phyloP scores from a whole-genome alignment of 2,113 vertebrate genomes.

The Mobula hypostoma region DNA sequence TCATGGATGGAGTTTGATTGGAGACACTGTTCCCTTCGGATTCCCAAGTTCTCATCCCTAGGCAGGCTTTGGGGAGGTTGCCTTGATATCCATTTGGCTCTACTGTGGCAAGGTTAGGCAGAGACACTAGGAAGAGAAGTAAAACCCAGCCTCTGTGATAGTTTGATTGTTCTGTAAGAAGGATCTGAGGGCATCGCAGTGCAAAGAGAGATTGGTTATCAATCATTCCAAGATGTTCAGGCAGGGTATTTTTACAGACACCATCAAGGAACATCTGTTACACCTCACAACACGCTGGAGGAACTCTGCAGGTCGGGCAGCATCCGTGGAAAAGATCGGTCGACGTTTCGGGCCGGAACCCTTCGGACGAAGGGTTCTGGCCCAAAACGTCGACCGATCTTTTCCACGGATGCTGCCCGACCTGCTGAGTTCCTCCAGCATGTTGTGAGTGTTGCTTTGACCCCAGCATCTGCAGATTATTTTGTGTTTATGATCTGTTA shows the following conservation, averaged over 20 bases:
- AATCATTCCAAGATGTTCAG: neutral
- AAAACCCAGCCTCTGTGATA: neutral
- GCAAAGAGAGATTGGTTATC: neutral
- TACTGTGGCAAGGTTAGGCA: neutral
- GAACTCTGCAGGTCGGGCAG: no score
- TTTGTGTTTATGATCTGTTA: neutral
- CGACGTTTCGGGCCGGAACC: no score
- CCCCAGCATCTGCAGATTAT: no score
- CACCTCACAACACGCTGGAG: neutral
- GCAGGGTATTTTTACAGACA: neutral
- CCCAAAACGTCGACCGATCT: no score
- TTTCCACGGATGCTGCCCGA: no score
- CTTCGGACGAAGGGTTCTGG: no score
- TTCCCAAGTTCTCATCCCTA: neutral
- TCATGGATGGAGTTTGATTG: neutral
- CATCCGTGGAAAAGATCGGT: no score
- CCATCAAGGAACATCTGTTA: neutral
- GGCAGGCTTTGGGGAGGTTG: neutral
- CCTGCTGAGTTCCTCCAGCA: no score
- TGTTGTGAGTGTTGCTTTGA: no score
- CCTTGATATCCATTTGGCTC: neutral
- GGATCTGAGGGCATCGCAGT: neutral
- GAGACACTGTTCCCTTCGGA: neutral
- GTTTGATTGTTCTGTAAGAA: neutral
- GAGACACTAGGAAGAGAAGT: neutral